A percentile compares a stretch with the other conserved stretches of the same genome.
phyloP scores from a whole-genome alignment of 2,888 invertebrate species.

The Drosophila anomelani region DNA sequence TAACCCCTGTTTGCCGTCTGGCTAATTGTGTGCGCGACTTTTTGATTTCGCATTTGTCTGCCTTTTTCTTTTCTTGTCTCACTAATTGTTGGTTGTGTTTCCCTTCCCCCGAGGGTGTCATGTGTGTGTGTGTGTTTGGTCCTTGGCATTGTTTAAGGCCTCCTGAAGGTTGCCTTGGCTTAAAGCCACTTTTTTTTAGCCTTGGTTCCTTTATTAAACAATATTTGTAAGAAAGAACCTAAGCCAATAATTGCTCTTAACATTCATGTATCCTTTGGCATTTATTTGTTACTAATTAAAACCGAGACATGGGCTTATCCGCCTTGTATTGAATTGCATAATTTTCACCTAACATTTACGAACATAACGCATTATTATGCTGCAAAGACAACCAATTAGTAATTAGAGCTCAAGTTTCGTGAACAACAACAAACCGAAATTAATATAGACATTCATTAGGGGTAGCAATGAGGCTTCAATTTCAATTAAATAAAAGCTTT shows the following conservation, averaged over 20 bases:
- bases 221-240: background rate
- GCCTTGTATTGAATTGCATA: background rate
- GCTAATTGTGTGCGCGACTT: conserved; percentile 66
- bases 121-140: background rate
- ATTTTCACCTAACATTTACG: background rate
- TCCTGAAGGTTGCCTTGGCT: background rate
- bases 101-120: background rate
- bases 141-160: conserved; percentile 4
- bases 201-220: too few relatives aligned
- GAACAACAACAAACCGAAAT: background rate
- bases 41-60: conserved; percentile 56
- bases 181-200: background rate
- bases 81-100: conserved; percentile 26
- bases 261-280: too few relatives aligned
- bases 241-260: background rate
- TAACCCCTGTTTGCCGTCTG: conserved; percentile 26
- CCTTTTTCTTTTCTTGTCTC: conserved; percentile 19
- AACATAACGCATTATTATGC: background rate
- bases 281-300: conserved; percentile 1
- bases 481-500: background rate
- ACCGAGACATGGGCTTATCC: background rate
- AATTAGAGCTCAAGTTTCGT: background rate
- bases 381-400: background rate
- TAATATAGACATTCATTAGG: background rate
- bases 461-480: background rate